Conservation (phyloP, 2,113 vertebrate species). For the Nettapus auritus region DNA sequence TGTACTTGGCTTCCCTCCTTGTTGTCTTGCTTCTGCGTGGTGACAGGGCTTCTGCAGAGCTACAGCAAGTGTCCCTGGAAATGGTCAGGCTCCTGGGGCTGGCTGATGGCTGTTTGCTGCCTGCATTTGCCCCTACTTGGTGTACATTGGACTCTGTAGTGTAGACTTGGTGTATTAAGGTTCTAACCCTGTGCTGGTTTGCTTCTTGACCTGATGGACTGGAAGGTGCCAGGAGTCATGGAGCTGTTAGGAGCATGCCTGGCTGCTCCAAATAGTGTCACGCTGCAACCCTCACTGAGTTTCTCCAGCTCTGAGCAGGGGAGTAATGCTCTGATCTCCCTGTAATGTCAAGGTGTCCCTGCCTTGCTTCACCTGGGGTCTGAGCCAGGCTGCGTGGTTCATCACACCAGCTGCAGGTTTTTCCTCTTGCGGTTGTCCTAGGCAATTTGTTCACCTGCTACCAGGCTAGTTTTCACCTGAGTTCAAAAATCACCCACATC, state of each 20-base stretch:
- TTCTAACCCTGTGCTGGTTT: background rate
- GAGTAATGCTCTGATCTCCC: fast-evolving
- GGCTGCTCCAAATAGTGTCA: background rate
- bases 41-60: background rate
- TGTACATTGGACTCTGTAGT: background rate
- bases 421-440: background rate
- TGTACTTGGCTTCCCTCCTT: background rate
- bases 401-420: background rate
- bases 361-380: background rate
- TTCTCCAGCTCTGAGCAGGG: background rate
- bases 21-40: background rate
- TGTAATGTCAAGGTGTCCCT: background rate
- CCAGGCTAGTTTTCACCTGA: background rate
- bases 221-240: background rate
- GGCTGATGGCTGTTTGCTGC: background rate
- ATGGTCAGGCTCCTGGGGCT: background rate
- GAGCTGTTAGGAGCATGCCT: background rate
- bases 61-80: background rate
- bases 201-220: background rate
- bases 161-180: no score
- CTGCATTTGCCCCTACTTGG: background rate
- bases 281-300: background rate
- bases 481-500: background rate
- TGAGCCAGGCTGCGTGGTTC: background rate
- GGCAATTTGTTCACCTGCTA: background rate